A percentile compares a stretch with the other conserved stretches of the same genome.
Evolutionary conservation across 2,888 invertebrate genomes (phyloP).

Genomic region (Erebia epiphron): DNA sequence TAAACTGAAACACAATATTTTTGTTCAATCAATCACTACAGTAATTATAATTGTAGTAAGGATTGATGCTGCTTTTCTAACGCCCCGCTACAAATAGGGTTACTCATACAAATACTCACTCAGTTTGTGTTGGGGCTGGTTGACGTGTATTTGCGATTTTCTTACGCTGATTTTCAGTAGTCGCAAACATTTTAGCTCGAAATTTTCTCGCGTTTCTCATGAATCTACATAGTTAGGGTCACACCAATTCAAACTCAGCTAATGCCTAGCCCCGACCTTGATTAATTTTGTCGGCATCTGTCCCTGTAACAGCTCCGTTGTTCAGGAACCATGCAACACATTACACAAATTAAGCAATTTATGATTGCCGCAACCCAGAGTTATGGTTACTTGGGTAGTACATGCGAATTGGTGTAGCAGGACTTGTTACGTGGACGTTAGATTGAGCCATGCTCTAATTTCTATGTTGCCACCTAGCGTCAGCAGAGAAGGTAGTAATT

Average conservation of each 20-base stretch:
- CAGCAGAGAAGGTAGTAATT: too few species aligned
- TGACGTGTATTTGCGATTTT: too few species aligned
- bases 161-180: too few species aligned
- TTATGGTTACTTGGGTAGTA: slow-evolving; percentile 10
- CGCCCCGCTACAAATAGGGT: too few species aligned
- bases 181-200: not conserved
- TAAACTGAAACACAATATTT: too few species aligned
- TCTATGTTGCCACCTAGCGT: too few species aligned
- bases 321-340: slow-evolving; percentile 35
- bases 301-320: slow-evolving; percentile 40
- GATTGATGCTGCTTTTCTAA: too few species aligned
- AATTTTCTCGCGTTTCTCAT: slow-evolving; percentile 23
- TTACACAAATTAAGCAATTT: slow-evolving; percentile 50
- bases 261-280: slow-evolving; percentile 63
- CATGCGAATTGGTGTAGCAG: slow-evolving; percentile 10
- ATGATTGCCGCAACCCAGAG: slow-evolving; percentile 25
- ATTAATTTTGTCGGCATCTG: slow-evolving; percentile 64
- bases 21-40: too few species aligned
- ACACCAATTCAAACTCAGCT: slow-evolving; percentile 57
- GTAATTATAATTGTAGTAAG: too few species aligned
- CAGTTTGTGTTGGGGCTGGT: too few species aligned
- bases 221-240: slow-evolving; percentile 48
- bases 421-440: not conserved
- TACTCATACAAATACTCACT: too few species aligned
- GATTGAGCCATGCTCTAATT: not conserved